Percentiles rank a stretch among this genome's conserved stretches.
Conservation (phyloP, 2,888 invertebrate genomes). For the Cephus sareptanus region DNA sequence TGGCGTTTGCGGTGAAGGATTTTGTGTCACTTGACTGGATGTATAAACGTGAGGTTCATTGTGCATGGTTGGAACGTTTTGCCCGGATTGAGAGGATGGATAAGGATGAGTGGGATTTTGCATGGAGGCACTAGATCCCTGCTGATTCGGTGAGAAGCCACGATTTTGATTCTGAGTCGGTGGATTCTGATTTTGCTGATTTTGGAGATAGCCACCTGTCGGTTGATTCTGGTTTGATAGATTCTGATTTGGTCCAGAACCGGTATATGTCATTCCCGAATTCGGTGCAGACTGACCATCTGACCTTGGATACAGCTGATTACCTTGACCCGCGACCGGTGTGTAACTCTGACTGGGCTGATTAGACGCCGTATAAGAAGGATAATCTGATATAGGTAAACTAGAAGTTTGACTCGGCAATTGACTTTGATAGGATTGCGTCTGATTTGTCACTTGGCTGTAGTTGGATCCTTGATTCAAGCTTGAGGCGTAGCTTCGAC, state of each 20-base stretch:
- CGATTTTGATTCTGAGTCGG: conserved; percentile 17
- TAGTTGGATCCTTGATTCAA: conserved; percentile 53
- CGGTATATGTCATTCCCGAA: conserved; percentile 37
- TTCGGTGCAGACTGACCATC: conserved; percentile 46
- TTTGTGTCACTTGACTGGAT: conserved; percentile 28
- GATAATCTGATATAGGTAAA: conserved; percentile 51
- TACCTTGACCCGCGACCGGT: conserved; percentile 46
- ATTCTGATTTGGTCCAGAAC: conserved; percentile 40
- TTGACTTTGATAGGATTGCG: conserved; percentile 34
- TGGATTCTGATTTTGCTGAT: conserved; percentile 40
- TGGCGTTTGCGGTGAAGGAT: conserved; percentile 32
- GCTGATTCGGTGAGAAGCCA: conserved; percentile 39
- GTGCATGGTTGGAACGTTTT: conserved; percentile 27
- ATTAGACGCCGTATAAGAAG: conserved; percentile 45
- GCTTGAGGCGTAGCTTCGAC: conserved; percentile 48
- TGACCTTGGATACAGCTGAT: conserved; percentile 46
- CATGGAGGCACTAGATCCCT: conserved; percentile 22
- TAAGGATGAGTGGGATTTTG: conserved; percentile 27
- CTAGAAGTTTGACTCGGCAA: conserved; percentile 46
- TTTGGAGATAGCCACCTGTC: conserved; percentile 14
- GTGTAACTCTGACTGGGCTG: conserved; percentile 45
- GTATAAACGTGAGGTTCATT: conserved; percentile 28
- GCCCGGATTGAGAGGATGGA: conserved; percentile 27
- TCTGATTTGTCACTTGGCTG: conserved; percentile 46
- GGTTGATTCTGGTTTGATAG: conserved; percentile 19